Evolutionary conservation across 37 sponge, comb jelly and placozoan genomes (phyloP), one percentile per base, ranked within the genome.

Genomic region (Spongilla lacustris): DNA sequence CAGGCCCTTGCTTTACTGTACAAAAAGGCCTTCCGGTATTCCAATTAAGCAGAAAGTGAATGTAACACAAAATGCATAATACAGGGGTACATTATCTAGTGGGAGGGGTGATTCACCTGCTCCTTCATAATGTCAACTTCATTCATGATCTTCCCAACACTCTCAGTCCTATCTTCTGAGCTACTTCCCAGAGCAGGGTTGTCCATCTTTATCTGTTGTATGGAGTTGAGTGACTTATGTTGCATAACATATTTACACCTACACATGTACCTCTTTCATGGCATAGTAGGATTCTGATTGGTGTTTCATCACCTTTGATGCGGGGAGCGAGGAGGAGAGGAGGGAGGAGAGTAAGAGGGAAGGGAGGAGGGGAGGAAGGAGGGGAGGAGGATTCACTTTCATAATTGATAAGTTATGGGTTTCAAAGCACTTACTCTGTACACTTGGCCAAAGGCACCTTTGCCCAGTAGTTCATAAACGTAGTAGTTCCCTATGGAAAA

Each of bases 401-500:
- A 10, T 8, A 46, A 46, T 46, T 46, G 8, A 46, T 8, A 46
- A n/a, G n/a, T n/a, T 46, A 17, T 9, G 76, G 5, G 34, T 75
- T 29, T 4, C 30, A 17, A 49, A 2, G 12, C n/a, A 4, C 73
- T 70, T 32, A 94, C 98, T 78, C 91, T 94, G 87, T 97, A 97
- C 37, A 97, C 98, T 66, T 86, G 90, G 33, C 98, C 98, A 69
- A 92, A 97, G 21, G 98, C 98, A 4, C 98, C 98, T 23, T 91
- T 75, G 0, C 98, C 98, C 10, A 97, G 92, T 24, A 91, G 87
- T 66, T 92, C 98, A 21, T 91, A 34, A 12, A 94, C 95, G 0
- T 78, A 75, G 50, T 97, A 97, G 36, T 69, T 71, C 6, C 92
- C 94, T 11, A 91, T 82, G 13, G 84, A 69, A 75, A 81, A 87